Base-by-base conservation (phyloP, 2,888 invertebrate genomes). In the Dicyrtoma fusca region DNA sequence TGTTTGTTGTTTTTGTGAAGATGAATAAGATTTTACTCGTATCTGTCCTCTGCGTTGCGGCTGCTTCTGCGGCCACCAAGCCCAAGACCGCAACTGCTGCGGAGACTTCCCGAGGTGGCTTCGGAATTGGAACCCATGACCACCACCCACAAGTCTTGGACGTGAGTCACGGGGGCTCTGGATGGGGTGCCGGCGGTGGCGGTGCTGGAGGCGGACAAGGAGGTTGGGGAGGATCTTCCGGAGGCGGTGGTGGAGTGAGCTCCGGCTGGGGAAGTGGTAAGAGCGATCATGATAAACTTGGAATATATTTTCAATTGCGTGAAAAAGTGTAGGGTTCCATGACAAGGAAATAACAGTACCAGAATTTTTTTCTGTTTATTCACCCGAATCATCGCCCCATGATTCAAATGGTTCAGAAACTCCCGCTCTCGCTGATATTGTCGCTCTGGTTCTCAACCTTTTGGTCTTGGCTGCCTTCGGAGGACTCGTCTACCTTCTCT, bases 391-490 rank as follows among this genome's bases (percentile, higher is more conserved):
- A 55, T 65, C 71, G 44, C 71, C 64, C 21, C 55, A 65, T 71
- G 64, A 47, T 59, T 64, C 64, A 62, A 21, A 72, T 64, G 75
- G 73, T 69, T 75, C 76, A 75, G 81, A 81, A 71, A 80, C 79
- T 77, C 81, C 81, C 71, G 81, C 81, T 74, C 74, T 81, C 62
- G 81, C 81, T 75, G 81, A 81, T 74, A 80, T 80, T 61, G 81
- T 81, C 59, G 81, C 81, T 72, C 79, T 81, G 63, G 81, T 81
- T 69, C 71, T 81, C 74, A 81, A 81, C 77, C 74, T 81, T 44
- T 76, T 81, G 77, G 81, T 81, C 17, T 77, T 81, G 74, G 79
- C 81, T 65, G 81, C 81, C 51, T 81, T 81, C 75, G 81, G 81
- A 59, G 81, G 81, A 65, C 70, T 81, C 53, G 81, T 81, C 74